A percentile compares a stretch with the other conserved stretches of the same genome.
phyloP scores from a whole-genome alignment of 2,888 invertebrate genomes.

The Blastobasis lacticolella region DNA sequence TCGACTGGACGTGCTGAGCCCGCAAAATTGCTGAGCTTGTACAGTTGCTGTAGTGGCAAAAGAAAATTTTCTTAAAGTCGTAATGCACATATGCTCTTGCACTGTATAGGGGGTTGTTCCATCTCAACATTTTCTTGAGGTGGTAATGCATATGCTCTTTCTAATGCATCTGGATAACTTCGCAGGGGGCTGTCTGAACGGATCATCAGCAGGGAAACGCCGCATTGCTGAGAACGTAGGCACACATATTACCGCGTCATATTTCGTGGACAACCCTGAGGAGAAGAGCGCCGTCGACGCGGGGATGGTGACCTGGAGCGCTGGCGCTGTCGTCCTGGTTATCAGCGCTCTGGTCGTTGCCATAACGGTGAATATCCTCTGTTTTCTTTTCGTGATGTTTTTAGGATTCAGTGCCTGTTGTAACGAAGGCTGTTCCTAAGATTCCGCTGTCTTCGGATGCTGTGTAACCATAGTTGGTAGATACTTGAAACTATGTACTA shows the following conservation, averaged over 20 bases:
- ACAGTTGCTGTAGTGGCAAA: too few species aligned
- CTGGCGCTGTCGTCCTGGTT: slow-evolving; percentile 34
- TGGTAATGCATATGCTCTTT: too few species aligned
- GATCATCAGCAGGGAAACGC: slow-evolving; percentile 82
- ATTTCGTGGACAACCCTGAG: slow-evolving; percentile 46
- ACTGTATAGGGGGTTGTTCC: too few species aligned
- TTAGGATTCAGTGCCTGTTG: not conserved
- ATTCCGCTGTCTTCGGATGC: too few species aligned
- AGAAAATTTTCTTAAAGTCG: too few species aligned
- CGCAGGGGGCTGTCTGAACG: slow-evolving; percentile 80
- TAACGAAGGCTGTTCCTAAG: not conserved
- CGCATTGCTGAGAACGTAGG: slow-evolving; percentile 75
- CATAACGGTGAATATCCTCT: slow-evolving; percentile 36
- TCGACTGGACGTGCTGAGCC: too few species aligned
- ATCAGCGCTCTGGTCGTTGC: slow-evolving; percentile 35
- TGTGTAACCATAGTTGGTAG: too few species aligned
- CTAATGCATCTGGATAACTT: too few species aligned
- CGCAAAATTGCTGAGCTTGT: too few species aligned
- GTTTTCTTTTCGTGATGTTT: not conserved
- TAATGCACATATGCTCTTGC: too few species aligned
- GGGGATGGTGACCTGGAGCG: slow-evolving; percentile 40
- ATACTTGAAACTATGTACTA: too few species aligned
- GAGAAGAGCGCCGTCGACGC: slow-evolving; percentile 39
- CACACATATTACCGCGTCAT: slow-evolving; percentile 49
- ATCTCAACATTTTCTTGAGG: too few species aligned